Percentiles rank a stretch among this genome's conserved stretches.
Conservation (phyloP, 2,113 vertebrate genomes). For the Nymphicus hollandicus region DNA sequence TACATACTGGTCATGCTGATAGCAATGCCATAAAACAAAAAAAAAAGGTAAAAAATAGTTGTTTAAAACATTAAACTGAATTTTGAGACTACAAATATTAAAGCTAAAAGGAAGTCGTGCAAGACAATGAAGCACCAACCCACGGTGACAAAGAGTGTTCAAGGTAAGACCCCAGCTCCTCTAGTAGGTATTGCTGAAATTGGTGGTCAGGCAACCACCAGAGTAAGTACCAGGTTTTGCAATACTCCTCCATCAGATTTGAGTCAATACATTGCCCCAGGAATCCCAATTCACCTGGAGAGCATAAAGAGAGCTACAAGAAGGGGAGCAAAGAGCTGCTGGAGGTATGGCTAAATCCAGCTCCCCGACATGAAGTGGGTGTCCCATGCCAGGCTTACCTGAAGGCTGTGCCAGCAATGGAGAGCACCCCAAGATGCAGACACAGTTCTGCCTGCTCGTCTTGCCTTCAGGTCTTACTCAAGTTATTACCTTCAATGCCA, state of each 20-base stretch:
- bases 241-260: accelerated
- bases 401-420: not conserved
- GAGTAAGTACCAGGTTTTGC: not conserved
- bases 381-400: not conserved
- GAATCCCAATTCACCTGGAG: not conserved
- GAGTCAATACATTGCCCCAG: not conserved
- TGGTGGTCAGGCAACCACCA: too few relatives aligned
- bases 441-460: not conserved
- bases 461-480: not conserved
- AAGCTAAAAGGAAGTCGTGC: not conserved
- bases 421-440: not conserved
- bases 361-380: accelerated
- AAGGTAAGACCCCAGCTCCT: not conserved
- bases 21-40: not conserved
- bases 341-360: not conserved
- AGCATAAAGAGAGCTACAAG: not conserved
- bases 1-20: not conserved
- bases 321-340: not conserved
- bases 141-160: accelerated
- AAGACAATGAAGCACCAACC: not conserved
- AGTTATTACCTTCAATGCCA: not conserved
- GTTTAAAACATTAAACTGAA: not conserved
- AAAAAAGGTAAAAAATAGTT: not conserved
- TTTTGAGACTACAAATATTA: not conserved
- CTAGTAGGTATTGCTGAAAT: not conserved